These are phyloP conservation scores for Erethizon dorsatum DNA, from an alignment of 2,797 vertebrate species.

Conservation along the genomic window DNA sequence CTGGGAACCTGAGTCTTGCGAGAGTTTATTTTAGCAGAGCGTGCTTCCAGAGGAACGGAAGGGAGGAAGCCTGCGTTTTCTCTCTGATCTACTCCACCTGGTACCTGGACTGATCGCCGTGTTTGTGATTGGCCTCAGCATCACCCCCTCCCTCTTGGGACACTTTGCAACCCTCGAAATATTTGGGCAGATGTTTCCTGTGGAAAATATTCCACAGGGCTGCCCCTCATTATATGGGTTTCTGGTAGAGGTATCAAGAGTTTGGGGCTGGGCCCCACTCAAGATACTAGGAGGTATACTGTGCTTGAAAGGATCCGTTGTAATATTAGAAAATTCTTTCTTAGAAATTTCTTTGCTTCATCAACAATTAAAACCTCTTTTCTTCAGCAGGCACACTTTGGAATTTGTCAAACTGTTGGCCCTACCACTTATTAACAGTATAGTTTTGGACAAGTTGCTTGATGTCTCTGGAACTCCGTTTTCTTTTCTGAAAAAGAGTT, in stretches of 20 bases:
- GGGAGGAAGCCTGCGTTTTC: constrained; percentile 83
- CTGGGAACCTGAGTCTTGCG: constrained; percentile 79
- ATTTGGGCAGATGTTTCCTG: constrained; percentile 86
- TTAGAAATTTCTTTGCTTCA: constrained; percentile 62
- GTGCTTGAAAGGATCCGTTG: constrained; percentile 23
- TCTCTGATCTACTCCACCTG: constrained; percentile 82
- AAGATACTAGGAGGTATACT: constrained; percentile 46
- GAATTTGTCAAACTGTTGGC: constrained; percentile 37
- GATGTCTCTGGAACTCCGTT: constrained; percentile 47
- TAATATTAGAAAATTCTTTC: constrained; percentile 65
- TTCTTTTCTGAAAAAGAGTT: constrained; percentile 33
- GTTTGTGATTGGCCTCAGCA: constrained; percentile 72
- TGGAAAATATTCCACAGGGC: constrained; percentile 81
- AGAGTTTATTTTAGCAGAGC: constrained; percentile 81
- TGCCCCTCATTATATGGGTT: constrained; percentile 66
- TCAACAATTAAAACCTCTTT: constrained; percentile 68
- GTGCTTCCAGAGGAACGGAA: constrained; percentile 75
- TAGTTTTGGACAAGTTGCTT: constrained; percentile 43
- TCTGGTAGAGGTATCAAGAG: constrained; percentile 76
- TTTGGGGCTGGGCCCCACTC: constrained; percentile 57
- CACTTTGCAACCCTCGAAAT: constrained; percentile 73
- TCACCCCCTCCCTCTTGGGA: constrained; percentile 67
- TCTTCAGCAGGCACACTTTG: constrained; percentile 35
- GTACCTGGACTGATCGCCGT: constrained; percentile 79
- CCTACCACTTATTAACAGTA: constrained; percentile 33